Evolutionary conservation across 2,113 vertebrate species (phyloP).

Genomic region (Lucifuga dentata): DNA sequence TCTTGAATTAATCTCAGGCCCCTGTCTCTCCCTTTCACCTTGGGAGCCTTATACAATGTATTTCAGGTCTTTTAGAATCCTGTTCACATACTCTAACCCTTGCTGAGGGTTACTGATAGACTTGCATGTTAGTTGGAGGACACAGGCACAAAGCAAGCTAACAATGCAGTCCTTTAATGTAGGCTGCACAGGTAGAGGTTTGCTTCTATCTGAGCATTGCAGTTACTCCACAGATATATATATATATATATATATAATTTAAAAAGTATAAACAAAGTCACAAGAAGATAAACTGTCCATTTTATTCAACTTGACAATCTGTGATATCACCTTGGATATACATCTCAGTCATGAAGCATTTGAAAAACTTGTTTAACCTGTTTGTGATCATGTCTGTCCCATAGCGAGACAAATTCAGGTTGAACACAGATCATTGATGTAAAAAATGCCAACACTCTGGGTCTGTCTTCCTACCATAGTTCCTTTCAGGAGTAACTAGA

Average conservation of each 20-base stretch:
- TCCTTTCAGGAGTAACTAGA: too few species aligned
- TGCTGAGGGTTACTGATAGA: conserved; percentile 64
- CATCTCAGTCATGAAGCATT: too few species aligned
- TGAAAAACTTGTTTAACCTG: too few species aligned
- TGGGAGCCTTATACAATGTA: conserved; percentile 61
- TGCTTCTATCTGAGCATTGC: conserved; percentile 1
- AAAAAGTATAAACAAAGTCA: background rate
- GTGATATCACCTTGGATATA: too few species aligned
- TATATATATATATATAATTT: conserved; percentile 4
- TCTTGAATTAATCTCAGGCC: conserved; percentile 74
- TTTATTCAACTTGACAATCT: too few species aligned
- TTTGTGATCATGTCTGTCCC: too few species aligned
- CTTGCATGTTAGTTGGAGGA: conserved; percentile 50
- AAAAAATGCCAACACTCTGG: too few species aligned
- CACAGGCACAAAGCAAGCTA: conserved; percentile 17
- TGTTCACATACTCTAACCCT: conserved; percentile 62
- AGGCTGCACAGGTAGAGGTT: conserved; percentile 20
- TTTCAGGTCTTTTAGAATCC: conserved; percentile 61
- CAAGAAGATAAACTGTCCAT: conserved; percentile 3
- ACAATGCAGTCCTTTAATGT: conserved; percentile 30
- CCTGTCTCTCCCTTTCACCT: conserved; percentile 73
- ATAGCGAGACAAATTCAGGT: too few species aligned
- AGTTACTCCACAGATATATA: background rate
- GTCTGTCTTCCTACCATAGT: too few species aligned
- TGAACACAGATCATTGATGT: too few species aligned